Evolutionary conservation across 2,888 invertebrate species (phyloP).

Genomic region (Caenorhabditis sp.): DNA sequence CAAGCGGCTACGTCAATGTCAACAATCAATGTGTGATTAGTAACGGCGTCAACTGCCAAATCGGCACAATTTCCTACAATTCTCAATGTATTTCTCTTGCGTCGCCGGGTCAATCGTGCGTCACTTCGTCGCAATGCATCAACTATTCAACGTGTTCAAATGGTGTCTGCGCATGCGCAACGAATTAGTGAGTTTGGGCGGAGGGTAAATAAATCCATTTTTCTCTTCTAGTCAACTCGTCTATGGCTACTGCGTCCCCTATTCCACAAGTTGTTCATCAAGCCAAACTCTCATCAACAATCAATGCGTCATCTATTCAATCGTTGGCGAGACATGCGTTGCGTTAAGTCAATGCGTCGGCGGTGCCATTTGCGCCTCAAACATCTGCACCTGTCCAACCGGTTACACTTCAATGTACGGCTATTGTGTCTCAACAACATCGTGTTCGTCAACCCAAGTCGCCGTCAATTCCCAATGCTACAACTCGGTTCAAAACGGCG

Average conservation of each 20-base stretch:
- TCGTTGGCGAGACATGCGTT: constrained; percentile 40
- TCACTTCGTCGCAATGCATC: constrained; percentile 39
- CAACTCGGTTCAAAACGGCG: constrained; percentile 41
- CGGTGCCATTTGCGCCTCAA: constrained; percentile 30
- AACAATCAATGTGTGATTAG: constrained; percentile 31
- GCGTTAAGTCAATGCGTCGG: constrained; percentile 44
- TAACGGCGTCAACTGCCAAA: constrained; percentile 33
- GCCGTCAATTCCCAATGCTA: constrained; percentile 23
- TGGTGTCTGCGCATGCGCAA: constrained; percentile 29
- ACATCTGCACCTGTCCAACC: constrained; percentile 28
- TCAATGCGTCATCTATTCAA: constrained; percentile 39
- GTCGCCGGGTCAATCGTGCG: constrained; percentile 37
- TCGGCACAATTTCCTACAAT: constrained; percentile 30
- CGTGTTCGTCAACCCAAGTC: background rate
- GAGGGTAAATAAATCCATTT: background rate
- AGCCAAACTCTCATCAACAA: constrained; percentile 38
- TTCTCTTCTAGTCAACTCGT: constrained; percentile 29
- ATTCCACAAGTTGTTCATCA: constrained; percentile 5
- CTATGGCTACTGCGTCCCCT: constrained; percentile 45
- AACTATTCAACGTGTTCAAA: constrained; percentile 40
- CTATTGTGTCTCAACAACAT: constrained; percentile 30
- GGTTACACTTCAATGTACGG: constrained; percentile 40
- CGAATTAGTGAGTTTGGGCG: constrained; percentile 30
- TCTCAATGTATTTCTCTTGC: constrained; percentile 40
- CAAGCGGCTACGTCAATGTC: constrained; percentile 27